Percentiles rank a stretch among this genome's conserved stretches.
Conservation (phyloP, 1,140 invertebrate species). For the Drepana arcuata region DNA sequence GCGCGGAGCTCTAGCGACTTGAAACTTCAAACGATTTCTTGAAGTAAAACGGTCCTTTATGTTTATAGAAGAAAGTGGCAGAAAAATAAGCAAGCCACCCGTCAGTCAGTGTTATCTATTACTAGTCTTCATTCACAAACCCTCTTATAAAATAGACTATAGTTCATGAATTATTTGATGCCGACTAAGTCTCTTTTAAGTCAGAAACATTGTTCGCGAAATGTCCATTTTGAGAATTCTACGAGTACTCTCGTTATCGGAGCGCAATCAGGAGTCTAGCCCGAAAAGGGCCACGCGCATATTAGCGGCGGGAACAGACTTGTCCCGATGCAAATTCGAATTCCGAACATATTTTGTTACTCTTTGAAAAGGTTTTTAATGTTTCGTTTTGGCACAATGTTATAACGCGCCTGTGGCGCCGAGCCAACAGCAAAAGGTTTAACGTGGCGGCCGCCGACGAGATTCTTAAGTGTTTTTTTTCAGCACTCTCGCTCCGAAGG, state of each 20-base stretch:
- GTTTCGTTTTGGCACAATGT: constrained; percentile 57
- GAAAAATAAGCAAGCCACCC: too few relatives aligned
- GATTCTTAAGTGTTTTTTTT: constrained; percentile 60
- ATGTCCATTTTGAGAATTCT: constrained; percentile 42
- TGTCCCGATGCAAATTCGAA: constrained; percentile 13
- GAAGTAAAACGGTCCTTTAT: too few relatives aligned
- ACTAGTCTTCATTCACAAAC: too few relatives aligned
- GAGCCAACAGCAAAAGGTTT: constrained; percentile 52
- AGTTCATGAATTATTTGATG: too few relatives aligned
- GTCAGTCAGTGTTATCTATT: too few relatives aligned
- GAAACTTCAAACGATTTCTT: too few relatives aligned
- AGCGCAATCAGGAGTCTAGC: constrained; percentile 30
- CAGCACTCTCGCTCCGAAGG: constrained; percentile 26
- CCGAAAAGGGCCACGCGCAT: constrained; percentile 26
- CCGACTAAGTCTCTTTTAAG: too few relatives aligned
- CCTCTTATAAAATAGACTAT: too few relatives aligned
- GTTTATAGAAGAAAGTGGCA: too few relatives aligned
- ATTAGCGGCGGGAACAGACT: constrained; percentile 17
- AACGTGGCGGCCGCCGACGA: constrained; percentile 39
- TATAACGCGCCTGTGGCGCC: constrained; percentile 35
- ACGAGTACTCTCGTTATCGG: too few relatives aligned
- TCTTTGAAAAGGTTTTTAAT: constrained; percentile 48
- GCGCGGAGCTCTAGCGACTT: too few relatives aligned
- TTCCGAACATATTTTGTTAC: constrained; percentile 38
- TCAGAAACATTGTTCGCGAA: too few relatives aligned